Percentiles rank a stretch among this genome's conserved stretches.
These are phyloP conservation scores for Capricornis sumatraensis DNA, from an alignment of 2,113 vertebrate genomes.

Conservation along the genomic window DNA sequence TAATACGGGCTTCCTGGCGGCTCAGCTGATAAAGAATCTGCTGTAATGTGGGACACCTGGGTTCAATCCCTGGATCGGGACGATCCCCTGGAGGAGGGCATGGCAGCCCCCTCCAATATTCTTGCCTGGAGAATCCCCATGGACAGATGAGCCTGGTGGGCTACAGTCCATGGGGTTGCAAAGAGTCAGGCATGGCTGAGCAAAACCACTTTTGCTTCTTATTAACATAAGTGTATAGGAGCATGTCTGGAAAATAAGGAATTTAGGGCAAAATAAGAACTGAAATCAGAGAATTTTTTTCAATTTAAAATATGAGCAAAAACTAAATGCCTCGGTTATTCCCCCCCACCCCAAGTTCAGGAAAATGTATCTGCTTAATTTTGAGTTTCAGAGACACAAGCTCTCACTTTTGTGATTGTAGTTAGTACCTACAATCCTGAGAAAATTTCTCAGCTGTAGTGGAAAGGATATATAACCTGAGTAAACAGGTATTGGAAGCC, in stretches of 20 bases:
- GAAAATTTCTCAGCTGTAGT: not conserved
- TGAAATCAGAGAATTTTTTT: not conserved
- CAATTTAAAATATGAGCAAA: not conserved
- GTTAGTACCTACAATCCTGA: not conserved
- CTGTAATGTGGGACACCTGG: not conserved
- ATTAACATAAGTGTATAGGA: not conserved
- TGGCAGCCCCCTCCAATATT: not conserved
- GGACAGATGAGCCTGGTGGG: not conserved
- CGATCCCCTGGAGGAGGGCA: not conserved
- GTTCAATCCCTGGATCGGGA: not conserved
- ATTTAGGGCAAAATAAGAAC: not conserved
- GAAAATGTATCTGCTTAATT: not conserved
- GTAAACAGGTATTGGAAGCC: not conserved
- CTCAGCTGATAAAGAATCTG: not conserved
- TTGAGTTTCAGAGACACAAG: not conserved
- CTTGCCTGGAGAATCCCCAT: not conserved
- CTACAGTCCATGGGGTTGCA: not conserved
- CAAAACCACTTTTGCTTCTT: not conserved
- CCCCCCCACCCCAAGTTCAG: not conserved
- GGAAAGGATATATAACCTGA: not conserved
- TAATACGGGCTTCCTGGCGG: not conserved
- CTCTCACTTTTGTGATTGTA: not conserved
- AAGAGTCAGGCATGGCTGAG: not conserved
- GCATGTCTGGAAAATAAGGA: not conserved
- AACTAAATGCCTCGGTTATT: not conserved